phyloP scores from a whole-genome alignment of 1,140 invertebrate species.

The Cheumatopsyche charites region DNA sequence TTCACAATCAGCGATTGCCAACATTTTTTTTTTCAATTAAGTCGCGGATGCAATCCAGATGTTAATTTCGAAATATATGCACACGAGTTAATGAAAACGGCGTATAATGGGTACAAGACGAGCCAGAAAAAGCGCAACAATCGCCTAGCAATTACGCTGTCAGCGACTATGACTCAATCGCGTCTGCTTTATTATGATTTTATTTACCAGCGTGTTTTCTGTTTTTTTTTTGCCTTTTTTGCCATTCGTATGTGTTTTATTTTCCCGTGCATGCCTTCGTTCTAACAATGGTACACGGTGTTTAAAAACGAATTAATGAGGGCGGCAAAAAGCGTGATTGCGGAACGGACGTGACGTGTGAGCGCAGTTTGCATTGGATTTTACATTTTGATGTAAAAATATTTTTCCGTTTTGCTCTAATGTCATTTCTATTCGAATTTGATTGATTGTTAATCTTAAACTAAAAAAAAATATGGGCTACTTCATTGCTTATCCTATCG shows the following conservation, averaged over 20 bases:
- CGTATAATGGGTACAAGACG: not conserved
- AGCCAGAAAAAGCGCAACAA: not conserved
- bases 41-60: too few species aligned
- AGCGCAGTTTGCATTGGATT: too few species aligned
- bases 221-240: not conserved
- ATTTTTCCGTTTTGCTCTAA: too few species aligned
- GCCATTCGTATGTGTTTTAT: not conserved
- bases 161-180: slow-evolving; percentile 20
- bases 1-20: too few species aligned
- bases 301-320: slow-evolving; percentile 5
- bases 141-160: slow-evolving; percentile 17
- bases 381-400: too few species aligned
- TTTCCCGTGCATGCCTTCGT: not conserved
- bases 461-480: too few species aligned
- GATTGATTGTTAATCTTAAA: too few species aligned
- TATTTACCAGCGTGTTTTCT: not conserved
- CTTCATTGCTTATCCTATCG: too few species aligned
- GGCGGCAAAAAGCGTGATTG: slow-evolving; percentile 2
- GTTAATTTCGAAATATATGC: not conserved
- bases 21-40: too few species aligned
- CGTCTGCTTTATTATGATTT: not conserved
- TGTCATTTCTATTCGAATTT: too few species aligned
- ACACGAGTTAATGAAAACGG: not conserved
- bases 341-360: not conserved
- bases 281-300: slow-evolving; percentile 19